Percentiles rank a stretch among this genome's conserved stretches.
phyloP scores from a whole-genome alignment of 2,113 vertebrate genomes.

The Cyphomyrus discorhynchus region DNA sequence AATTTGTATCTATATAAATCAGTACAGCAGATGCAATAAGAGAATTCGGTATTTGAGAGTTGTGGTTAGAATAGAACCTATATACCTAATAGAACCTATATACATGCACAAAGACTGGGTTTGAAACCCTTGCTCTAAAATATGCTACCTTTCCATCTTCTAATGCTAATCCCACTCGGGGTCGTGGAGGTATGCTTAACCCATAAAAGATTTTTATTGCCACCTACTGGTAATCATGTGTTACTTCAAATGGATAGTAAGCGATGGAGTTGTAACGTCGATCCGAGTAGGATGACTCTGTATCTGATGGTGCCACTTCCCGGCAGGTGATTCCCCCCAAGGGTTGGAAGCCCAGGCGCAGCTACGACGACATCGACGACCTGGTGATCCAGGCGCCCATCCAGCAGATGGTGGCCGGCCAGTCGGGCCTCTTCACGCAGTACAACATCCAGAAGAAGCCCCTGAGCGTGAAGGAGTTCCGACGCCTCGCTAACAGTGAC shows the following conservation, averaged over 20 bases:
- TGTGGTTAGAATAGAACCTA: background rate
- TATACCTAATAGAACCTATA: background rate
- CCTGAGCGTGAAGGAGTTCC: constrained; percentile 87
- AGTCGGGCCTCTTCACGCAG: constrained; percentile 94
- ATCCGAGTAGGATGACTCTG: background rate
- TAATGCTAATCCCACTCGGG: background rate
- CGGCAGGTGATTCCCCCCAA: constrained; percentile 84
- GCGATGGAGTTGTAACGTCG: background rate
- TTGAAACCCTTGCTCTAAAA: background rate
- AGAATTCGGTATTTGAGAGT: background rate
- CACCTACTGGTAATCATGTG: background rate
- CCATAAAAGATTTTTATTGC: background rate
- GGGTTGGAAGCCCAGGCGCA: constrained; percentile 85
- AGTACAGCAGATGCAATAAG: background rate
- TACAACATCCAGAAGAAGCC: constrained; percentile 98
- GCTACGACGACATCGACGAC: constrained; percentile 90
- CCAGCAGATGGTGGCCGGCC: constrained; percentile 93
- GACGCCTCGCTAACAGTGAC: constrained; percentile 88
- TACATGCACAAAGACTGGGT: background rate
- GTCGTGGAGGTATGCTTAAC: background rate
- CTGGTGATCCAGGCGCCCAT: constrained; percentile 89
- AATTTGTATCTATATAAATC: background rate
- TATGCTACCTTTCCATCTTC: background rate
- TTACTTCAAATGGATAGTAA: background rate
- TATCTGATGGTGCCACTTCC: background rate